Percentiles rank a stretch among this genome's conserved stretches.
Evolutionary conservation across 2,888 invertebrate genomes (phyloP).

Genomic region (Idaea aversata): DNA sequence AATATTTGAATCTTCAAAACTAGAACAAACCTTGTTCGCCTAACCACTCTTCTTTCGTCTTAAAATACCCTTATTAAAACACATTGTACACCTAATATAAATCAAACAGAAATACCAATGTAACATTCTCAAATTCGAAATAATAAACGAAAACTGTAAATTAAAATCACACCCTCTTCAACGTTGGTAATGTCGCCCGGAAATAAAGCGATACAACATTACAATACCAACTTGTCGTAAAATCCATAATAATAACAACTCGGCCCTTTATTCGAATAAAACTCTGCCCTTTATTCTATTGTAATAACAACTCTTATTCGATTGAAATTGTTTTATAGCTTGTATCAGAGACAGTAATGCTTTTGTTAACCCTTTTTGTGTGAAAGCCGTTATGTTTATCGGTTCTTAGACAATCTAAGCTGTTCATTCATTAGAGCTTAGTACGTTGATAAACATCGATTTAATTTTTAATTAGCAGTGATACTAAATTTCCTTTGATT

Average conservation of each 20-base stretch:
- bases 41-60: no score
- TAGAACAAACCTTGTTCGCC: no score
- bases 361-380: neutral
- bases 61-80: no score
- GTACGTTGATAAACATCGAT: no score
- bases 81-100: neutral
- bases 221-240: constrained; percentile 17
- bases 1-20: no score
- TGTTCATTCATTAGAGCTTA: no score
- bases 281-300: neutral
- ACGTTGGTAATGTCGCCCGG: constrained; percentile 12
- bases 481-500: no score
- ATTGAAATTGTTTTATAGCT: neutral
- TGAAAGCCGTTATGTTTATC: neutral
- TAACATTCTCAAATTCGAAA: neutral
- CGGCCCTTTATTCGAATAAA: neutral
- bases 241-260: constrained; percentile 5
- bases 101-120: neutral
- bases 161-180: constrained; percentile 21
- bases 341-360: neutral
- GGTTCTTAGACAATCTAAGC: neutral
- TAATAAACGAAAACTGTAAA: constrained; percentile 1
- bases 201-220: constrained; percentile 17
- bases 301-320: neutral
- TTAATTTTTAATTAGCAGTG: no score